Base-by-base conservation (phyloP, 1,140 invertebrate species). In the Caenorhabditis remanei region DNA sequence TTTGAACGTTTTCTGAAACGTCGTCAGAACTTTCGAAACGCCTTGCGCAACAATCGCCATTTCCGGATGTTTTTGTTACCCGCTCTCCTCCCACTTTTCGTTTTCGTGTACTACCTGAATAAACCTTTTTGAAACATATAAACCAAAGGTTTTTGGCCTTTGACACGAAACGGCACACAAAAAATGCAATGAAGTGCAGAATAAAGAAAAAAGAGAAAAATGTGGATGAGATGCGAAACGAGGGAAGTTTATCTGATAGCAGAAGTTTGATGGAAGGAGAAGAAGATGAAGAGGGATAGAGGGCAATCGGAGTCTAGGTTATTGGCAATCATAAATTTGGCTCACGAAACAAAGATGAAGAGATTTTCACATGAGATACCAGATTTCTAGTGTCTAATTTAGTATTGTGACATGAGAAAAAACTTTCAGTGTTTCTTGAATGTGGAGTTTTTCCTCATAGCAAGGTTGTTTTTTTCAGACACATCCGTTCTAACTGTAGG, bases 11-110 rank as follows among this genome's bases (percentile, higher is more conserved):
- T 79, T 79, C 46, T 50, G 71, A 79, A 79, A 79, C 43, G 71
- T 79, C 71, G 71, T 79, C 71, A 79, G 46, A 50, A 79, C 41
- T 13, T 40, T 50, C 7, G 71, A 79, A 79, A 79, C 71, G 9
- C 71, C 71, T 79, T 50, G 46, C 71, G 71, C 71, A 79, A 79
- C 71, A 79, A 79, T 79, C 71, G 71, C 71, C 71, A 79, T 79
- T 79, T 79, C 71, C 71, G 71, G 71, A 19, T 79, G 71, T 79
- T 79, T 53, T 79, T 79, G 71, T 79, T 53, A 24, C 71, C 46
- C 43, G 21, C 46, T 24, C 46, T 48, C 46, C 71, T 79, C 71
- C 21, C 46, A 79, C 71, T 41, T 79, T 32, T 79, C 40, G 14
- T 19, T 16, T 13, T 71, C n/a, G 16, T 41, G 46, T 79, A 79